Base-by-base conservation (phyloP, 2,888 invertebrate genomes). In the Cataglyphis cursor region DNA sequence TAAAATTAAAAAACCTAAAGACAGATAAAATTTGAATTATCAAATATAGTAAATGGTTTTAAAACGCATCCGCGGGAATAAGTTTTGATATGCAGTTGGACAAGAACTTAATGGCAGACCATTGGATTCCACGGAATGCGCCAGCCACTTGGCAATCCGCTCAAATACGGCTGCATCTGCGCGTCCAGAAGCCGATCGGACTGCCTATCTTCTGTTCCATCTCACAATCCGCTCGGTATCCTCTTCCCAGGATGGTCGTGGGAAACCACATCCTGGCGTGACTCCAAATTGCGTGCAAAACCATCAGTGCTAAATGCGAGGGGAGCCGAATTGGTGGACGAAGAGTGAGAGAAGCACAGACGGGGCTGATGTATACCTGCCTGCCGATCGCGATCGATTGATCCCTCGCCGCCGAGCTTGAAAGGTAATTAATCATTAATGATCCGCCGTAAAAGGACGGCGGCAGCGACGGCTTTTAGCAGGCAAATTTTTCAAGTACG, bases 281-380 rank as follows among this genome's bases (percentile, higher is more conserved):
- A 85, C 88, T 89, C 89, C 89, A 89, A 89, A 89, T 89, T 89
- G 89, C 89, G 90, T 89, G 89, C 88, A 89, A 89, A 89, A 89
- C 88, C 87, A 89, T 89, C 89, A 80, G 81, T 48, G 89, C 89
- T 89, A 89, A 89, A 89, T 89, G 89, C 81, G 89, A 88, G 86
- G 51, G 38, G 62, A 64, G 48, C 21, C 35, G 66, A 62, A 74
- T 62, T 12, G 64, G 31, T 64, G 31, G 66, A 15, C 21, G 12
- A 28, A 72, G 73, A 35, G 31, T 28, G 35, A 54, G 62, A 18
- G 62, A 59, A 31, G 31, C 24, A 82, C 24, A 80, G 61, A 66
- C 41, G 66, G 41, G 21, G 61, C 12, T 31, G 31, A 35, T 80
- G 59, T 70, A 59, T 48, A 66, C 48, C 66, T 76, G 41, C 68